A percentile compares a stretch with the other conserved stretches of the same genome.
These are phyloP conservation scores for Acleris holmiana DNA, from an alignment of 2,888 invertebrate genomes.

Conservation along the genomic window DNA sequence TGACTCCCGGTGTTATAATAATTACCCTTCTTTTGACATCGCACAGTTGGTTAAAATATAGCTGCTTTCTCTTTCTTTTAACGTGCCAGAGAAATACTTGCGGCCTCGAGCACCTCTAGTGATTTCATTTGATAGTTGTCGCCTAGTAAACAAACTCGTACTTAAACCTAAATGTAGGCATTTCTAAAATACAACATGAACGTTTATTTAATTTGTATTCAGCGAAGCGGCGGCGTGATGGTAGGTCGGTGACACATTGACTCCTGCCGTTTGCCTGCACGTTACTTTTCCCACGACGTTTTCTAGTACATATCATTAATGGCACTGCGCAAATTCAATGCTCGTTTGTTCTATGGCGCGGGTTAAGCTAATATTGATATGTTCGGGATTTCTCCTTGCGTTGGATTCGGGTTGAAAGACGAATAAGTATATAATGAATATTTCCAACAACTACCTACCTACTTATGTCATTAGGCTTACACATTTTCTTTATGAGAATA, in stretches of 20 bases:
- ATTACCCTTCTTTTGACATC: too few species aligned
- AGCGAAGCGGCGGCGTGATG: constrained; percentile 22
- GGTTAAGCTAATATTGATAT: constrained; percentile 7
- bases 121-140: neutral
- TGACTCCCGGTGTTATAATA: too few species aligned
- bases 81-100: too few species aligned
- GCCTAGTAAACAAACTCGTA: neutral
- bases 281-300: constrained; percentile 33
- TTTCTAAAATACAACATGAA: constrained; percentile 13
- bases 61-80: too few species aligned
- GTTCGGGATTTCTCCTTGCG: constrained; percentile 11
- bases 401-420: neutral
- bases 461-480: too few species aligned
- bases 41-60: too few species aligned
- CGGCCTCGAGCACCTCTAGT: neutral
- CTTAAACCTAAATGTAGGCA: neutral
- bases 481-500: too few species aligned
- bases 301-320: constrained; percentile 30
- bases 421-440: neutral
- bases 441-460: neutral
- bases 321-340: constrained; percentile 28
- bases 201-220: constrained; percentile 34
- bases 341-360: constrained; percentile 3
- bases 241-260: constrained; percentile 36
- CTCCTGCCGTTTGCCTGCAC: constrained; percentile 20